Conservation (phyloP, 2,113 vertebrate species). For the Astur gentilis region DNA sequence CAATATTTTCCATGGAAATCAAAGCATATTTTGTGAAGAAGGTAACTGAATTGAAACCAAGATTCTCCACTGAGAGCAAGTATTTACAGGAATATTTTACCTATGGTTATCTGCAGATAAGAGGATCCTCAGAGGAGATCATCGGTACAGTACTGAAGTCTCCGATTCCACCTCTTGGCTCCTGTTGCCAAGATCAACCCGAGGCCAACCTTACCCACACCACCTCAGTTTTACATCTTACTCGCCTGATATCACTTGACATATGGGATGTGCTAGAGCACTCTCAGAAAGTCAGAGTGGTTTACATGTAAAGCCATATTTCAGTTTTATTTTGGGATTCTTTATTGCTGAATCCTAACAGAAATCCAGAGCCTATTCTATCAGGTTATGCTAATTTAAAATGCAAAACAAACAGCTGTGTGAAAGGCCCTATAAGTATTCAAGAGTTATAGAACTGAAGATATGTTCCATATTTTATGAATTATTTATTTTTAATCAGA, state of each 20-base stretch:
- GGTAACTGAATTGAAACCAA: not conserved
- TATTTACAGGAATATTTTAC: not conserved
- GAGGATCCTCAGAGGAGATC: not conserved
- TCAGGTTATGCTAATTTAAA: not conserved
- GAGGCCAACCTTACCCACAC: not conserved
- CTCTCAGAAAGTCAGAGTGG: too few species aligned
- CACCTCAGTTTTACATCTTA: not conserved
- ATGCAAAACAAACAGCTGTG: not conserved
- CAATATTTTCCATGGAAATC: not conserved
- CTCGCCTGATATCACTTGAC: too few species aligned
- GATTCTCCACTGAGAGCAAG: not conserved
- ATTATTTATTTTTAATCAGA: not conserved
- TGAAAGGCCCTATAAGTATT: not conserved
- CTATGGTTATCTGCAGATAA: not conserved
- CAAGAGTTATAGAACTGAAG: not conserved
- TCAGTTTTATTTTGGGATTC: not conserved
- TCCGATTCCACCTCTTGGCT: not conserved
- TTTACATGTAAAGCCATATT: fast-evolving
- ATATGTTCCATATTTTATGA: not conserved
- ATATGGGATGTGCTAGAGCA: not conserved
- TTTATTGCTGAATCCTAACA: not conserved
- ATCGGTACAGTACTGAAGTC: not conserved
- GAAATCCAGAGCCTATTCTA: not conserved
- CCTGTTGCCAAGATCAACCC: not conserved
- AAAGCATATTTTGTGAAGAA: not conserved